phyloP scores from a whole-genome alignment of 2,797 vertebrate genomes.

The Pteronotus mesoamericanus region DNA sequence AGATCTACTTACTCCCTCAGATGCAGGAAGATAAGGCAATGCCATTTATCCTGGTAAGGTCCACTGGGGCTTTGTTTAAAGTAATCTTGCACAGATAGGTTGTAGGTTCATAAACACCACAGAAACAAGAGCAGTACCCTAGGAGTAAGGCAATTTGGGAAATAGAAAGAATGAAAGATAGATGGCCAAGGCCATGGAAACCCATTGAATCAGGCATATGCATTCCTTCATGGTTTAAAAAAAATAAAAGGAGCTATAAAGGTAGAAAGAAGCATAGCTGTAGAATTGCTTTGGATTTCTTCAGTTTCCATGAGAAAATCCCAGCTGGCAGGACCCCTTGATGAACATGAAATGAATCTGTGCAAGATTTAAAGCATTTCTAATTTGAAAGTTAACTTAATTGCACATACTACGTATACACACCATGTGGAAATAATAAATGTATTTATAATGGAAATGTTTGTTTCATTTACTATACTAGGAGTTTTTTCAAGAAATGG shows the following conservation, averaged over 20 bases:
- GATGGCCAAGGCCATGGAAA: background rate
- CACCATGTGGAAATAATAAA: constrained; percentile 80
- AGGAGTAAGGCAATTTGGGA: background rate
- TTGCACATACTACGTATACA: constrained; percentile 59
- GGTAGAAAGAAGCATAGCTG: constrained; percentile 41
- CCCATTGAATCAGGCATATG: constrained; percentile 30
- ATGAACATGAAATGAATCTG: constrained; percentile 67
- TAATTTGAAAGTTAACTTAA: constrained; percentile 67
- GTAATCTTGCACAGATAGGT: background rate
- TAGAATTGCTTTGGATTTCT: constrained; percentile 55
- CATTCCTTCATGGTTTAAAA: constrained; percentile 39
- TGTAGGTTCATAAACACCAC: background rate
- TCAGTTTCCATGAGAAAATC: constrained; percentile 73
- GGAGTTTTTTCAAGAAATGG: constrained; percentile 74
- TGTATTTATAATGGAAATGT: constrained; percentile 76
- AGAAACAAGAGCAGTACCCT: background rate
- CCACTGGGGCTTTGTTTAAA: background rate
- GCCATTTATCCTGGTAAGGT: background rate
- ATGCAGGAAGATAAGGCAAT: background rate
- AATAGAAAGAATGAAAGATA: background rate
- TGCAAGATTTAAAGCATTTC: constrained; percentile 71
- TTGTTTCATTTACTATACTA: constrained; percentile 77
- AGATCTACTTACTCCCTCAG: background rate
- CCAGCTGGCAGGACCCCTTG: constrained; percentile 50
- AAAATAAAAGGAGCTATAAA: constrained; percentile 18